Conservation (phyloP, 2,113 vertebrate genomes). For the Noctilio leporinus region DNA sequence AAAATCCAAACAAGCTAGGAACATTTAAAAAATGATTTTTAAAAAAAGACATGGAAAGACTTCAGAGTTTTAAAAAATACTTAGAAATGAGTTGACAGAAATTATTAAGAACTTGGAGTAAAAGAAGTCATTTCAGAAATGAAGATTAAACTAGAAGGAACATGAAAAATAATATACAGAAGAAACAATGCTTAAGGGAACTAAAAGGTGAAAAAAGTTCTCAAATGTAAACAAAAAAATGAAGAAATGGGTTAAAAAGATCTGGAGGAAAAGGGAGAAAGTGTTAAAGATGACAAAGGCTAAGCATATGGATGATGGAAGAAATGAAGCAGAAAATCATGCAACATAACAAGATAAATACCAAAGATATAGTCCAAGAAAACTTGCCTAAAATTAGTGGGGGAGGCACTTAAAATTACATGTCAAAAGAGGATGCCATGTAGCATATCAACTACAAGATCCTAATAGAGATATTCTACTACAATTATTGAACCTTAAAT, state of each 20-base stretch:
- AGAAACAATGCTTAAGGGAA: not conserved
- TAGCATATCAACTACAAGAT: not conserved
- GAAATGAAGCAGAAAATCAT: not conserved
- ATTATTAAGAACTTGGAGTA: not conserved
- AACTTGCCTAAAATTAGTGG: not conserved
- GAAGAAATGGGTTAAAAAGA: not conserved
- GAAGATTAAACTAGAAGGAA: not conserved
- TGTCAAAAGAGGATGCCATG: not conserved
- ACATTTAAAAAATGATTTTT: not conserved
- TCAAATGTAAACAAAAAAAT: not conserved
- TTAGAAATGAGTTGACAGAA: not conserved
- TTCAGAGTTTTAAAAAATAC: not conserved
- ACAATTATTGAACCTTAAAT: not conserved
- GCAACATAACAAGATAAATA: not conserved
- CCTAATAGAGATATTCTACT: not conserved
- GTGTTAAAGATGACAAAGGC: not conserved
- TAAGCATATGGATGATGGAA: not conserved
- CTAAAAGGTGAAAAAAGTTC: not conserved
- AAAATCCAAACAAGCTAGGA: not conserved
- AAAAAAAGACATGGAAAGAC: not conserved
- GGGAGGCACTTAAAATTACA: not conserved
- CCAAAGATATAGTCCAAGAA: not conserved
- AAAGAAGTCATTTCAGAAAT: not conserved
- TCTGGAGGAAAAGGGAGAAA: not conserved
- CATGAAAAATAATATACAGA: not conserved